Percentiles rank a stretch among this genome's conserved stretches.
Conservation (phyloP, 2,797 vertebrate genomes). For the Rachycentron canadum region DNA sequence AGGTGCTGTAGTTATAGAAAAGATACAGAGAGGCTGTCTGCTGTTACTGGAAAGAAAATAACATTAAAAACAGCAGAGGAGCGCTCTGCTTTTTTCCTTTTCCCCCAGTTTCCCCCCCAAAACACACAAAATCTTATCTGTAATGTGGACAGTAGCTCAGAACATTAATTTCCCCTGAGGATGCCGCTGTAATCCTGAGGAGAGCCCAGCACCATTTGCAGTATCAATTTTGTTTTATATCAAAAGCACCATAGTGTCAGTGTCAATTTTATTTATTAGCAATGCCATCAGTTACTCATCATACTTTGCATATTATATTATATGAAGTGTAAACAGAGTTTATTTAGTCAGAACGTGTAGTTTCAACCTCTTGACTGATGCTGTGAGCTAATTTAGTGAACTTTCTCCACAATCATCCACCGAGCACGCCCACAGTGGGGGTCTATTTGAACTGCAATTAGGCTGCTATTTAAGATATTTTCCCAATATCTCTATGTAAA, state of each 20-base stretch:
- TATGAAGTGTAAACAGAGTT: too few species aligned
- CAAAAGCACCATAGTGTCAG: neutral
- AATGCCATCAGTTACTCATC: neutral
- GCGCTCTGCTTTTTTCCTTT: neutral
- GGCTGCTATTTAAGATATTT: too few species aligned
- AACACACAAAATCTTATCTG: neutral
- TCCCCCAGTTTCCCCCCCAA: neutral
- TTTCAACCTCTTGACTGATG: neutral
- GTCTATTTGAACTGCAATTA: too few species aligned
- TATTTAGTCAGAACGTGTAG: too few species aligned
- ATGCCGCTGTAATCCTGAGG: neutral
- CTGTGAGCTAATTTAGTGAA: neutral
- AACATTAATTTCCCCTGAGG: neutral
- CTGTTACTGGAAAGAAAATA: neutral
- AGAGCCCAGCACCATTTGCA: neutral
- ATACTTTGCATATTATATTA: neutral
- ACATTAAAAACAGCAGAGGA: neutral
- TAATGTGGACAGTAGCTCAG: neutral
- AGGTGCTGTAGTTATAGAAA: too few species aligned
- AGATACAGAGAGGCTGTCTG: neutral
- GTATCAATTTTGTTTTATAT: neutral
- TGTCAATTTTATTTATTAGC: too few species aligned
- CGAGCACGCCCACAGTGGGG: too few species aligned
- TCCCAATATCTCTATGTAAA: too few species aligned
- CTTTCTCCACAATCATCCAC: too few species aligned